Base-by-base conservation (phyloP, 2,797 vertebrate genomes). In the Argya squamiceps region DNA sequence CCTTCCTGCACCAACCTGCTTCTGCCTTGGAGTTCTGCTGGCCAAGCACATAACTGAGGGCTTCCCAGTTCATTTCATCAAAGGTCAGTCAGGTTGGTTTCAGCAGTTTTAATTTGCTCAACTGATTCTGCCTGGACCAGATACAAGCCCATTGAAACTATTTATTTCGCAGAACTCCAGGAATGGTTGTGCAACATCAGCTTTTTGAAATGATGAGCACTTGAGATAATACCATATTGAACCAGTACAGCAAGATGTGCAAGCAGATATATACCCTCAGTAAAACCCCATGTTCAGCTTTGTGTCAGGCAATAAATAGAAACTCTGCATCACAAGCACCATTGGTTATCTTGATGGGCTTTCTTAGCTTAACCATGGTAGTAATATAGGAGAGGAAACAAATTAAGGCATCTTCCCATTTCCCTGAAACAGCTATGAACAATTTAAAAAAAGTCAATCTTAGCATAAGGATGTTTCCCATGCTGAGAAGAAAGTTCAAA, bases 61-160 rank as follows among this genome's bases (percentile, higher is more conserved):
- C 73, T 78, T 60, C 88, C 62, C 76, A 62, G 44, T 18, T 79
- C 23, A 4, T 32, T 37, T 49, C 52, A 37, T 9, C 32, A 70
- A 67, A 74, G 50, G 88, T 90, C 92, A 92, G n/a, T 6, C 83
- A 81, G 37, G 91, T 81, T 88, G 37, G 55, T 50, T 93, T 88
- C 65, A 88, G 59, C 65, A 90, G 53, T 58, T 93, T 81, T 75
- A 93, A 86, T 69, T 32, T 89, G 62, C 53, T 50, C 20, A 27
- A 16, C 0, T 77, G 70, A 88, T 73, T 86, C 73, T 64, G 52
- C 74, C 65, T 47, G n/a, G 58, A 86, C 53, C 20, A 84, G 36
- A 75, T 32, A 62, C 2, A 7, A 94, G 47, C 30, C 37, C 49
- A 71, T 75, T 84, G 43, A 55, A 84, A 80, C 18, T 10, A 59